Conservation (phyloP, 2,797 vertebrate species). For the Halcyon badia region DNA sequence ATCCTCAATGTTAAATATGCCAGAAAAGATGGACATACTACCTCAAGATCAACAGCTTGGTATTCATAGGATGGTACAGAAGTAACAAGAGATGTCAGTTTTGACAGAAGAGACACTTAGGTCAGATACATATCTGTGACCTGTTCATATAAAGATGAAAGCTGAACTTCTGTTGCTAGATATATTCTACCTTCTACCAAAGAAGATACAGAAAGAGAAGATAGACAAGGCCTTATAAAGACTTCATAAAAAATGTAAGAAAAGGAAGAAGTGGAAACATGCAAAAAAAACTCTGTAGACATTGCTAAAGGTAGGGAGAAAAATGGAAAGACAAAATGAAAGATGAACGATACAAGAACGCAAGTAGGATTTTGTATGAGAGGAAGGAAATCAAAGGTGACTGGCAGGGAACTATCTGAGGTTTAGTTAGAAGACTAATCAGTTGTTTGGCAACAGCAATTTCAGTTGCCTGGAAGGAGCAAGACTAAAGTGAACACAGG, state of each 20-base stretch:
- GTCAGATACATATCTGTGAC: neutral
- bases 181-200: neutral
- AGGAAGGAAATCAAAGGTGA: neutral
- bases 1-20: neutral
- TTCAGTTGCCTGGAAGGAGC: neutral
- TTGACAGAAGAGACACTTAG: neutral
- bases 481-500: neutral
- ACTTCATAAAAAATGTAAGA: neutral
- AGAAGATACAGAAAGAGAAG: neutral
- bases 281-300: neutral
- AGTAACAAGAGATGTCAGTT: neutral
- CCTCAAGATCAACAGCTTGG: neutral
- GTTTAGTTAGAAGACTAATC: neutral
- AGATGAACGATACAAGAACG: neutral
- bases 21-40: neutral
- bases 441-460: neutral
- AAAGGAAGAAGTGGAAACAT: neutral
- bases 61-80: neutral
- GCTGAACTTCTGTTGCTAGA: neutral
- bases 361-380: neutral
- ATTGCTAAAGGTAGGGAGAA: neutral
- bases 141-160: neutral
- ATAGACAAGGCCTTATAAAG: neutral
- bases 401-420: neutral
- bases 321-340: neutral